Evolutionary conservation across 2,113 vertebrate genomes (phyloP).

Genomic region (Capreolus pygargus): DNA sequence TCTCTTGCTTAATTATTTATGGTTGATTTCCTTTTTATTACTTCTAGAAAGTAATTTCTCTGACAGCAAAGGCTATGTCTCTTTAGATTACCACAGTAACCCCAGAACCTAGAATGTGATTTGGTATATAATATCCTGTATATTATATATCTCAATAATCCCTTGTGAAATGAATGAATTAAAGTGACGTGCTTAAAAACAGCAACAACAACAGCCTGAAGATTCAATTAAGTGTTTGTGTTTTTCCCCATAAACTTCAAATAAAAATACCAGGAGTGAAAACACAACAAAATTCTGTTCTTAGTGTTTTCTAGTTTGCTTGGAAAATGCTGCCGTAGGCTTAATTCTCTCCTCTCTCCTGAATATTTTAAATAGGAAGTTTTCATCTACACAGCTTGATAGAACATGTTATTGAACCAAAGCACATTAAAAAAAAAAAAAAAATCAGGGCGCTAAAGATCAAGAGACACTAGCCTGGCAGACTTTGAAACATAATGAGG

Average conservation of each 20-base stretch:
- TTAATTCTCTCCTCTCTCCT: not conserved
- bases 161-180: not conserved
- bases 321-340: not conserved
- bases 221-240: not conserved
- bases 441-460: not conserved
- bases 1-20: not conserved
- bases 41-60: not conserved
- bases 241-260: not conserved
- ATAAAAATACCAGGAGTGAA: slow-evolving; percentile 24
- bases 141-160: not conserved
- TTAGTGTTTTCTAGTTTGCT: not conserved
- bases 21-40: not conserved
- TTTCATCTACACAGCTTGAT: not conserved
- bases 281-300: not conserved
- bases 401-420: not conserved
- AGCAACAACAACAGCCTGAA: not conserved
- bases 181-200: not conserved
- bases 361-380: slow-evolving; percentile 11
- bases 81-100: not conserved
- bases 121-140: not conserved
- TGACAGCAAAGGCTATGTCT: not conserved
- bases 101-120: not conserved
- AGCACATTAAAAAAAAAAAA: not conserved
- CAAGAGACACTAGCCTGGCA: not conserved
- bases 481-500: not conserved